Base-by-base conservation (phyloP, 2,113 vertebrate genomes). In the Apaloderma vittatum region DNA sequence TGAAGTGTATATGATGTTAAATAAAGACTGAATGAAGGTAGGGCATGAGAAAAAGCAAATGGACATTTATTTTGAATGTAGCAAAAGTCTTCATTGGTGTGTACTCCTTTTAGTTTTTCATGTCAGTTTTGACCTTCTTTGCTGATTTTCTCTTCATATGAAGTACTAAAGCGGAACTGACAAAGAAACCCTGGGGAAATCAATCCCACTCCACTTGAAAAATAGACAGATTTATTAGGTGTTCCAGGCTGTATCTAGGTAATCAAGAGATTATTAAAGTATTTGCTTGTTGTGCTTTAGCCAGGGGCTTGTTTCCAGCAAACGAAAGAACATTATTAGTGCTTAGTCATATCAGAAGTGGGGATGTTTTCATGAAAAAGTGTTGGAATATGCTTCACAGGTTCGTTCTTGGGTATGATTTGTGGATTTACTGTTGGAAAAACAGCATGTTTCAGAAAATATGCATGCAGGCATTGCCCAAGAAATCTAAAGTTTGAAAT, bases 231-330 rank as follows among this genome's bases (percentile, higher is more conserved):
- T 95, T 91, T 96, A 92, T 97, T 95, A 96, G 84, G 91, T 95
- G 84, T 95, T 95, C 71, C 72, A 92, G 85, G 85, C 87, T 82
- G 51, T 96, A 92, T 96, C 73, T 89, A 91, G 79, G 93, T 97
- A 95, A 97, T 96, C 86, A 96, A 93, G 91, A 94, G 85, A 97
- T 97, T 91, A 97, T 95, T 96, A 73, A 85, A 93, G 65, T 92
- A 79, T 66, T 61, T 92, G 85, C 92, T 73, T 92, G 45, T 94
- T 96, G 49, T 87, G 93, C 81, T 90, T 95, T 97, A 96, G 88
- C 86, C 67, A 88, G 21, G 36, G 75, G 90, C 80, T 48, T 85
- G 40, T 93, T 92, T 96, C 83, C 78, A 86, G 94, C 75, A 90
- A 76, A 93, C 48, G 59, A 61, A 86, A 70, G 71, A 97, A 79